These are phyloP conservation scores for Motacilla alba DNA, from an alignment of 2,113 vertebrate genomes.

Conservation along the genomic window DNA sequence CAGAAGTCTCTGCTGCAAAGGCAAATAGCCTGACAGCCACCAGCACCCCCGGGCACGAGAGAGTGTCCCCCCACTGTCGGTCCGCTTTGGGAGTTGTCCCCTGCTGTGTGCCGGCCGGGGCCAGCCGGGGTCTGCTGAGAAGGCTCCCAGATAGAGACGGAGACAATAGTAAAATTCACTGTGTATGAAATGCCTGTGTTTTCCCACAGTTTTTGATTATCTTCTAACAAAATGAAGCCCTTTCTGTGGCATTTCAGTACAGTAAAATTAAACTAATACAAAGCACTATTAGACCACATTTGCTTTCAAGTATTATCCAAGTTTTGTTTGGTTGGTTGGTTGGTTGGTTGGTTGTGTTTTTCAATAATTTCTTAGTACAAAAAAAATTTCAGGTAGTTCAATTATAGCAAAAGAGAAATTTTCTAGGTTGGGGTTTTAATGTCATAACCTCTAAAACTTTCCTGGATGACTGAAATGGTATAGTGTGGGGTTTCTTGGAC, in stretches of 20 bases:
- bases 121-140: too few relatives aligned
- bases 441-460: not conserved
- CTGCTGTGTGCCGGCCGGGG: too few relatives aligned
- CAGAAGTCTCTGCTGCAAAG: too few relatives aligned
- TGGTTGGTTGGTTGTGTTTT: not conserved
- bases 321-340: not conserved
- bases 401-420: not conserved
- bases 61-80: too few relatives aligned
- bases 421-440: not conserved
- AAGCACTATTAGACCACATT: not conserved
- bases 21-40: too few relatives aligned
- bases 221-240: not conserved
- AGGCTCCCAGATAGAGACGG: too few relatives aligned
- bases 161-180: not conserved
- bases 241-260: not conserved
- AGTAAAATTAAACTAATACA: not conserved
- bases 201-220: not conserved
- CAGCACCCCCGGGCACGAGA: too few relatives aligned
- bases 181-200: not conserved
- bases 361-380: not conserved
- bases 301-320: not conserved
- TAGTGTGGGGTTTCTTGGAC: not conserved
- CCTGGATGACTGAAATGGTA: not conserved
- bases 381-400: not conserved
- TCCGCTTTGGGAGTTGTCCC: too few relatives aligned